Percentiles rank a stretch among this genome's conserved stretches.
These are phyloP conservation scores for Andrena marginata DNA, from an alignment of 2,888 invertebrate species.

Conservation along the genomic window DNA sequence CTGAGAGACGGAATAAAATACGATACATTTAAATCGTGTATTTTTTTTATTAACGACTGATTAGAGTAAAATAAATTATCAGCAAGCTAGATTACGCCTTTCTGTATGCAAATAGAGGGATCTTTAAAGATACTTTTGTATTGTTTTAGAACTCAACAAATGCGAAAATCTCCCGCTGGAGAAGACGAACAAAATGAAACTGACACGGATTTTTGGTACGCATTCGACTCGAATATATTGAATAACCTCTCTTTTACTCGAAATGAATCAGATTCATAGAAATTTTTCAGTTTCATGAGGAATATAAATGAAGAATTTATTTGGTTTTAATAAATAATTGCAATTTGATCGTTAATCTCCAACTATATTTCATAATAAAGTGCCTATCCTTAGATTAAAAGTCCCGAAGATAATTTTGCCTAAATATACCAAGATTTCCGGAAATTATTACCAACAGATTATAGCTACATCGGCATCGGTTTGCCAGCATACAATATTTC, in stretches of 20 bases:
- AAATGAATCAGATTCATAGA: not conserved
- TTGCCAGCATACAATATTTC: not conserved
- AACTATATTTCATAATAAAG: not conserved
- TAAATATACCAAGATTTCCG: not conserved
- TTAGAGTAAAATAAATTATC: too few species aligned
- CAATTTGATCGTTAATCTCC: not conserved
- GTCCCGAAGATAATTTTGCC: not conserved
- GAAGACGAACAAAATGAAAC: slow-evolving; percentile 31
- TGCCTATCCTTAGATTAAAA: not conserved
- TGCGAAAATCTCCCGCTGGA: slow-evolving; percentile 1
- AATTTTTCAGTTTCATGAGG: not conserved
- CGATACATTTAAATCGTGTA: too few species aligned
- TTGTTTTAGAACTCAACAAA: slow-evolving; percentile 30
- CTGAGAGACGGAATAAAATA: not conserved
- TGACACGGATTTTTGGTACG: slow-evolving; percentile 47
- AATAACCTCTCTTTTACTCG: not conserved
- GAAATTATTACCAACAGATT: not conserved
- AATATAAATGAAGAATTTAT: not conserved
- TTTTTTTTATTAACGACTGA: not conserved
- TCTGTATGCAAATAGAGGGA: too few species aligned
- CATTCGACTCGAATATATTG: not conserved
- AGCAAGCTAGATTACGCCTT: too few species aligned
- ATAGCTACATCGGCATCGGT: not conserved
- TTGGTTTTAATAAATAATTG: not conserved
- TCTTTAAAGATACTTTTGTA: not conserved